Evolutionary conservation across 1,140 invertebrate genomes (phyloP).

Genomic region (Drosophila oshimai): DNA sequence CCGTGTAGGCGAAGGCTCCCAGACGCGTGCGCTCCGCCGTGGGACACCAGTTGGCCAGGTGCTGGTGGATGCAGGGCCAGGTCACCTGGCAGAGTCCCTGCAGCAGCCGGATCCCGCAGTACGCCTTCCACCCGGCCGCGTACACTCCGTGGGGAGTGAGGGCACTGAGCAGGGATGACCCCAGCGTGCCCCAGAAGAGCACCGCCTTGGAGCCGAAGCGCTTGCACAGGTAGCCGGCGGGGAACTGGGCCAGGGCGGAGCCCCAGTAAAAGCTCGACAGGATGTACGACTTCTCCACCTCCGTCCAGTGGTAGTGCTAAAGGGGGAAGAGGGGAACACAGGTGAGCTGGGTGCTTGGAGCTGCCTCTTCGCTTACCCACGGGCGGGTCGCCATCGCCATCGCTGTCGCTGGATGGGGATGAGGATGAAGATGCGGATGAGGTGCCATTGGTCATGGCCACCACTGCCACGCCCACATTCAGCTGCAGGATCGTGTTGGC

Average conservation of each 20-base stretch:
- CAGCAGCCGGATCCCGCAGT: slow-evolving; percentile 86
- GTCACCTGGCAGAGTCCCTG: slow-evolving; percentile 90
- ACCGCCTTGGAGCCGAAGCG: slow-evolving; percentile 86
- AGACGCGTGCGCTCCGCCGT: slow-evolving; percentile 85
- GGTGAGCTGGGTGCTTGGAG: neutral
- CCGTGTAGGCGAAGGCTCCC: slow-evolving; percentile 86
- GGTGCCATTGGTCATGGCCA: slow-evolving; percentile 74
- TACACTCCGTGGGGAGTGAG: slow-evolving; percentile 80
- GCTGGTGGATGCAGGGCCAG: slow-evolving; percentile 90
- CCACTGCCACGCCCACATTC: slow-evolving; percentile 87
- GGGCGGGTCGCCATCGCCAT: slow-evolving; percentile 54
- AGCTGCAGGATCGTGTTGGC: slow-evolving; percentile 86
- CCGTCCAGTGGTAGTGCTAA: slow-evolving; percentile 83
- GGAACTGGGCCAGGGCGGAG: slow-evolving; percentile 69
- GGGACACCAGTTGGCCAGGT: slow-evolving; percentile 84
- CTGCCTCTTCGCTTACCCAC: slow-evolving; percentile 57
- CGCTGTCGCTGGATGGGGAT: neutral
- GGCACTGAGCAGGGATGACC: slow-evolving; percentile 84
- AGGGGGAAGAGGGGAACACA: neutral
- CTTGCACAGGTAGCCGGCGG: slow-evolving; percentile 64
- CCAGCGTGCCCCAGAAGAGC: slow-evolving; percentile 84
- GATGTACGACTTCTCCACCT: slow-evolving; percentile 83
- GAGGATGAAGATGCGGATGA: slow-evolving; percentile 17
- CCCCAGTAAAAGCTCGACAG: slow-evolving; percentile 87
- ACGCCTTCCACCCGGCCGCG: slow-evolving; percentile 85